Evolutionary conservation across 2,888 invertebrate genomes (phyloP), one percentile per base, ranked within the genome.

Genomic region (Kuschelorhynchus macadamiae): DNA sequence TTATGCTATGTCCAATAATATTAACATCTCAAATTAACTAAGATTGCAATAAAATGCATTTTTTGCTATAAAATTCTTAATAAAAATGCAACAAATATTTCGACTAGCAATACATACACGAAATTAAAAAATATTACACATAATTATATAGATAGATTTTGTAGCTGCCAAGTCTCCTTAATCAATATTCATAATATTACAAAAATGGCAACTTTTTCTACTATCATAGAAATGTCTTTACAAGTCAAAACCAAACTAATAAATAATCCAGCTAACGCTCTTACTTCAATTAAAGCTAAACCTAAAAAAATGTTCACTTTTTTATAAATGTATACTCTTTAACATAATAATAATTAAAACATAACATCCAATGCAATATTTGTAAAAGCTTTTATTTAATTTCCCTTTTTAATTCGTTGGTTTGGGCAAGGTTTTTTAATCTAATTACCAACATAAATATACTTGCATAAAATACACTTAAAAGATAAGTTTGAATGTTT

Each of bases 51-150:
- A 52, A 52, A 52, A 59, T 59, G 57, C 46, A 59, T 59, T 3
- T 57, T 57, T 59, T 60, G 49, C 60, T 50, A 49, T 41, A 47
- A 56, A 63, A 55, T 39, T 33, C 41, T 63, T 56, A 20, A 56
- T 63, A 56, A 63, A 63, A 63, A 63, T 57, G 64, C 64, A 64
- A 64, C 57, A 50, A 33, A 50, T 47, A 50, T 56, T 64, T 56
- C 64, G 64, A 64, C 64, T 64, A 64, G 64, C 57, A 64, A 56
- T 57, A 57, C 30, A 33, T 44, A 41, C 46, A 30, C 47, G 39
- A 49, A 52, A 32, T 41, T 52, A 50, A 52, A 46, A 59, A 50
- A 61, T 60, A 50, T 61, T 61, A 59, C 57, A 20, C 33, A 18
- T 47, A 59, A 25, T 7, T 33, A 18, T 59, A 44, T 52, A 33